Percentiles rank a stretch among this genome's conserved stretches.
Evolutionary conservation across 2,797 vertebrate species (phyloP).

Genomic region (Rhabdophis nuchalis): DNA sequence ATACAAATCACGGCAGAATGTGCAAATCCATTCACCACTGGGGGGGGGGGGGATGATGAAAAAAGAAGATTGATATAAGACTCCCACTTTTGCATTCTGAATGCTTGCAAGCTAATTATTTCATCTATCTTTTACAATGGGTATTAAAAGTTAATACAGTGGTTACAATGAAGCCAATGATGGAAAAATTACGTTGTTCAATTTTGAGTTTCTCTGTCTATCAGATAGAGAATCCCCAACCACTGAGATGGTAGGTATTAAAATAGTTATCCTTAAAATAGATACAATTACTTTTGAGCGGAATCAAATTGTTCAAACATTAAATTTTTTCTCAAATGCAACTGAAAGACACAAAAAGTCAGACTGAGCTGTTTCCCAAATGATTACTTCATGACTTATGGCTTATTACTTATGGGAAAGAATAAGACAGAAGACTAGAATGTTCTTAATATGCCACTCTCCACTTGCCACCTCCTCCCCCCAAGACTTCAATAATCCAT

Average conservation of each 20-base stretch:
- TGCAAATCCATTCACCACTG: conserved; percentile 81
- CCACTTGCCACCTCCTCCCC: not conserved
- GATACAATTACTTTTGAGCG: not conserved
- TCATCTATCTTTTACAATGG: not conserved
- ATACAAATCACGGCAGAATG: conserved; percentile 76
- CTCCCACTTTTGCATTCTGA: not conserved
- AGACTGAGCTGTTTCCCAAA: not conserved
- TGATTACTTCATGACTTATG: not conserved
- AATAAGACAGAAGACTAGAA: not conserved
- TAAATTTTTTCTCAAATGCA: not conserved
- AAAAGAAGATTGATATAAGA: not conserved
- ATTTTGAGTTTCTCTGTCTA: not conserved
- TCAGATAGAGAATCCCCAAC: not conserved
- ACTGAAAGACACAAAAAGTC: not conserved
- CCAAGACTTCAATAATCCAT: not conserved
- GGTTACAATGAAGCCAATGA: not conserved
- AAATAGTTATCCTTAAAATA: not conserved
- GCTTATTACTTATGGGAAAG: no score
- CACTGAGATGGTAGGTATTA: not conserved
- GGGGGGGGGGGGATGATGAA: no score
- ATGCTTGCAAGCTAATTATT: not conserved
- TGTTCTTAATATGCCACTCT: not conserved
- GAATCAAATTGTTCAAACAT: not conserved
- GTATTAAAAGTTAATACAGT: not conserved
- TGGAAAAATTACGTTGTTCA: not conserved